Base-by-base conservation (phyloP, 1,140 invertebrate genomes). In the Drosophila mojavensis region DNA sequence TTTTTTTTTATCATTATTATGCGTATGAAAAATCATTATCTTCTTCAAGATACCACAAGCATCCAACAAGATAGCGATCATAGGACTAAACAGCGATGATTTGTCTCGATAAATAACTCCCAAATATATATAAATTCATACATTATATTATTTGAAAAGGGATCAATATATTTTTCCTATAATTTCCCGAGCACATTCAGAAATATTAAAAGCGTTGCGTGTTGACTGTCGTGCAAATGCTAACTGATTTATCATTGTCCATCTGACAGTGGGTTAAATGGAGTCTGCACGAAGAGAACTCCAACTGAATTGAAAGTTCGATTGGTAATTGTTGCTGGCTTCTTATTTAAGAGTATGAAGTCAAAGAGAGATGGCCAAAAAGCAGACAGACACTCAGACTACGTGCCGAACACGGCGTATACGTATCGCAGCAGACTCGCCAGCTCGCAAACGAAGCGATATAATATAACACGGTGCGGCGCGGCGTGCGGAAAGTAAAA, bases 341-440 rank as follows among this genome's bases (percentile, higher is more conserved):
- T 5, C 15, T 47, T 47, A 43, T 50, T 61, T 61, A 60, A 80
- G 65, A 73, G 73, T 70, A 48, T 61, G 75, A 54, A 62, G 45
- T 26, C 54, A 45, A 64, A 81, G 68, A 81, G 68, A 85, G 82
- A 81, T 83, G 73, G 62, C 55, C 39, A 65, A 72, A 75, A 47
- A 5, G n/a, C 66, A 75, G 77, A 61, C 67, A 76, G 55, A 67
- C 59, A 79, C 36, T 39, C n/a, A 17, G 79, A 73, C 80, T 89
- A 89, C 84, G 84, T 89, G 84, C 84, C 70, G 43, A 62, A 63
- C 69, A 74, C 65, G 64, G 75, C 84, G 84, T 89, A 68, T 36
- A 64, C 45, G 55, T 55, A 64, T 67, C 53, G 59, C 43, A 15
- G 47, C 55, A 60, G 59, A 28, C 24, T 30, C 54, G 70, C 66